Evolutionary conservation across 2,888 invertebrate genomes (phyloP).

Genomic region (Melipona beecheii): DNA sequence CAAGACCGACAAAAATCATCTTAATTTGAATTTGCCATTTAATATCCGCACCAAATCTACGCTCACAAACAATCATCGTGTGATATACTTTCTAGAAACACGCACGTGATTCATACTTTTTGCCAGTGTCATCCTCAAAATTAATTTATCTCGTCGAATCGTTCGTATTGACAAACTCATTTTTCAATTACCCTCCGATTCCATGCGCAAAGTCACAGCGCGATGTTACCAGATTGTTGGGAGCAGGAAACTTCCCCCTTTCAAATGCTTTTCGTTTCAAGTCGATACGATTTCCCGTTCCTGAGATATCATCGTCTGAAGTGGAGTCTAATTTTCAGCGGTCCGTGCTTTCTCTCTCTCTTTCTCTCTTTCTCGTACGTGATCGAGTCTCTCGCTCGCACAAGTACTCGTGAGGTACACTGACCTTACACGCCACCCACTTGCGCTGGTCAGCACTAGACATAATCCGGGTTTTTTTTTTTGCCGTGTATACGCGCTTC

Average conservation of each 20-base stretch:
- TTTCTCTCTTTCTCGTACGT: too few species aligned
- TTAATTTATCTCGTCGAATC: too few species aligned
- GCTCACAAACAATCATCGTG: background rate
- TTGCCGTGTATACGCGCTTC: background rate
- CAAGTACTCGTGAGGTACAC: background rate
- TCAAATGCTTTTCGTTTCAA: background rate
- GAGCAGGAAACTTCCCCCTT: background rate
- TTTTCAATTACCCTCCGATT: background rate
- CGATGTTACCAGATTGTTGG: too few species aligned
- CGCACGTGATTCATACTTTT: background rate
- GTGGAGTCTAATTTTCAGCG: background rate
- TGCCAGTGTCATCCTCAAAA: background rate
- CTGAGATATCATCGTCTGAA: slow-evolving; percentile 2
- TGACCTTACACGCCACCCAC: background rate
- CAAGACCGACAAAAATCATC: background rate
- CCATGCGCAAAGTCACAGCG: background rate
- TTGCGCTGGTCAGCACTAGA: background rate
- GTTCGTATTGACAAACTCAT: background rate
- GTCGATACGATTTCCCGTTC: background rate
- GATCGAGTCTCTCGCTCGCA: background rate
- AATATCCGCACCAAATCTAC: background rate
- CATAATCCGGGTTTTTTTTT: background rate
- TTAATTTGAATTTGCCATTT: background rate
- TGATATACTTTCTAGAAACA: background rate
- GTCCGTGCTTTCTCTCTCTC: background rate